phyloP scores from a whole-genome alignment of 2,113 vertebrate species.

The Plotosus lineatus region DNA sequence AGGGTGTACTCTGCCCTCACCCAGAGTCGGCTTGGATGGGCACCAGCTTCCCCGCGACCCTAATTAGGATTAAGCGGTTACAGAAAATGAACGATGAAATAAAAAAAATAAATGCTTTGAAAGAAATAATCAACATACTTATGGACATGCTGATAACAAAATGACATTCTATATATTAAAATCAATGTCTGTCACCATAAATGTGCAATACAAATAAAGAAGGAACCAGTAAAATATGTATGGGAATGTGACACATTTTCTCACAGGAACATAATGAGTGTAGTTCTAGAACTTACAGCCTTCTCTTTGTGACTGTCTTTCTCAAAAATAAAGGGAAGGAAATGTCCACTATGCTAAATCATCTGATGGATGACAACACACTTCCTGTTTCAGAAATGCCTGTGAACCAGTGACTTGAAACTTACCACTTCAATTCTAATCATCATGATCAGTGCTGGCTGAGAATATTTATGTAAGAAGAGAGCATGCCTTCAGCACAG shows the following conservation, averaged over 20 bases:
- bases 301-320: slow-evolving; percentile 46
- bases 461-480: neutral
- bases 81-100: too few relatives aligned
- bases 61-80: too few relatives aligned
- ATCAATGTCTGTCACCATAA: neutral
- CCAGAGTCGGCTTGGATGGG: too few relatives aligned
- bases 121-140: neutral
- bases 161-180: neutral
- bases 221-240: slow-evolving; percentile 4
- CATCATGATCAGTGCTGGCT: neutral
- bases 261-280: slow-evolving; percentile 12
- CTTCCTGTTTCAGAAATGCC: slow-evolving; percentile 62
- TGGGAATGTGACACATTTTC: neutral
- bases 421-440: neutral
- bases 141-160: neutral
- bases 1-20: too few relatives aligned
- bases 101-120: neutral
- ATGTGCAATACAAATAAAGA: slow-evolving; percentile 20
- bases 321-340: slow-evolving; percentile 59
- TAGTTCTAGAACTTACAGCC: slow-evolving; percentile 30
- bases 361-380: slow-evolving; percentile 58
- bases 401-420: neutral
- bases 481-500: neutral
- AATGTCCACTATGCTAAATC: slow-evolving; percentile 63
- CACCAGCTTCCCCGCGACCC: too few relatives aligned